Evolutionary conservation across 1,140 invertebrate species (phyloP), one percentile per base, ranked within the genome.

Genomic region (Calosoma granatense): DNA sequence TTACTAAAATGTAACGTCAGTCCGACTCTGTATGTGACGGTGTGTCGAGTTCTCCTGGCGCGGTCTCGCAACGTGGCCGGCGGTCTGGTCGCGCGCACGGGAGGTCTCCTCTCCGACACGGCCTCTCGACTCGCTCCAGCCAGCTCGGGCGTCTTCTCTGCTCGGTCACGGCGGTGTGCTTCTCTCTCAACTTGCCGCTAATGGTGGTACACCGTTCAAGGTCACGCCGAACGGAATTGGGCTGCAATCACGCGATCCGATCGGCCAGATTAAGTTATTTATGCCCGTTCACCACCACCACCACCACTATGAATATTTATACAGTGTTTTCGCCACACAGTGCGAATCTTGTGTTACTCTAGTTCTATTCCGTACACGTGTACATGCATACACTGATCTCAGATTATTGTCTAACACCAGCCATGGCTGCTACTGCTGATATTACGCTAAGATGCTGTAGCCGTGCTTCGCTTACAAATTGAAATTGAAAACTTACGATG

Each of bases 221-320:
- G 58, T 36, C 54, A 9, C 41, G 22, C 11, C 22, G 17, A 47
- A 47, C 6, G 17, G 53, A 58, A 58, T 58, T 58, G 57, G 57
- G 57, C 52, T 20, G 22, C 21, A 51, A 59, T 59, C 58, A 54
- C 53, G 20, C 57, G 22, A 59, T 59, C 41, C 53, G 39, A 59
- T 59, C 57, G 15, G n/a, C 6, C 51, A 59, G 57, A 59, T 59
- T 53, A 51, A 59, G 53, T 56, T 55, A 59, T 59, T 59, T 59
- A 59, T 59, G 57, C 41, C 47, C 15, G 20, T 53, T 17, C 53
- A 26, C 21, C 54, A 17, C 26, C 26, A 14, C 4, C 26, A 30
- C 41, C 41, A 17, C 41, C 3, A 3, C 41, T 47, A 56, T 59
- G 41, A 26, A 51, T 59, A 55, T 59, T 55, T 59, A 2, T 22